These are phyloP conservation scores for Nymphalis c-album DNA, from an alignment of 2,888 invertebrate genomes.

Conservation along the genomic window DNA sequence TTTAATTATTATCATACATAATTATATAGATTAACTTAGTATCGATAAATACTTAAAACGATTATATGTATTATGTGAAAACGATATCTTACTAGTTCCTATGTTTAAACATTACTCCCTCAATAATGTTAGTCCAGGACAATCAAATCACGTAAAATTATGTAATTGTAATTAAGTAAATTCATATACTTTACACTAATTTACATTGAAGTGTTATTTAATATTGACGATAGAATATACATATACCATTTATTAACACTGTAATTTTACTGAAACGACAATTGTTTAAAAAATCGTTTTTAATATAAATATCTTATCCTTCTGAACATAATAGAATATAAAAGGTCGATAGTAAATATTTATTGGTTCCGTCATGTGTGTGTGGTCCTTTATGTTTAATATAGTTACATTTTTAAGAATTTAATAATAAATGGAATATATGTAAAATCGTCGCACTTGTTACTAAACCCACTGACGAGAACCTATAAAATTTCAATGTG, in stretches of 20 bases:
- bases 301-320: neutral
- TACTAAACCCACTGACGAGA: slow-evolving; percentile 23
- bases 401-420: slow-evolving; percentile 12
- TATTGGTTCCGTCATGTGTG: slow-evolving; percentile 11
- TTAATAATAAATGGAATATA: slow-evolving; percentile 5
- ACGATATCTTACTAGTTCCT: slow-evolving; percentile 56
- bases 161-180: slow-evolving; percentile 4
- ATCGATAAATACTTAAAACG: slow-evolving; percentile 48
- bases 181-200: slow-evolving; percentile 1
- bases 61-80: slow-evolving; percentile 45
- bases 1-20: slow-evolving; percentile 42
- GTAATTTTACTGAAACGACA: neutral
- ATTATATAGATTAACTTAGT: slow-evolving; percentile 45
- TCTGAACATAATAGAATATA: neutral
- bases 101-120: slow-evolving; percentile 41
- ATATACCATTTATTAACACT: slow-evolving; percentile 6
- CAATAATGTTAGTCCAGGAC: slow-evolving; percentile 1
- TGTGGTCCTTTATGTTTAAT: slow-evolving; percentile 6
- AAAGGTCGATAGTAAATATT: slow-evolving; percentile 5
- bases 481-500: neutral
- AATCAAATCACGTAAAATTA: neutral
- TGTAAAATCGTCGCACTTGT: slow-evolving; percentile 23
- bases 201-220: slow-evolving; percentile 7
- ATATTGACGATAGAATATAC: slow-evolving; percentile 8
- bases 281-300: slow-evolving; percentile 8